These are phyloP conservation scores for Amblyopsis rosae DNA, from an alignment of 2,113 vertebrate species.

Conservation along the genomic window DNA sequence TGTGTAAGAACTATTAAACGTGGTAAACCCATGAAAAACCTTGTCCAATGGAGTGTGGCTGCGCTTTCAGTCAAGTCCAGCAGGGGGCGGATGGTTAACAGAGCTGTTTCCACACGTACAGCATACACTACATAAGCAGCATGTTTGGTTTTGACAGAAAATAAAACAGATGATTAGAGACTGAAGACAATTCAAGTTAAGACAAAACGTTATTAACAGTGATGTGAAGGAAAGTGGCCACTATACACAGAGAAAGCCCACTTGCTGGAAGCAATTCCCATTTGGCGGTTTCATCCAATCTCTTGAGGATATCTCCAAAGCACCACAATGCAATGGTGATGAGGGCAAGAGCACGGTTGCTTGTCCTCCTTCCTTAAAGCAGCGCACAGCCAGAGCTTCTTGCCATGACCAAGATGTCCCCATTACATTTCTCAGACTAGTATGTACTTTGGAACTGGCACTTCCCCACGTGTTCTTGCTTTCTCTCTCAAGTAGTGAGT, in stretches of 20 bases:
- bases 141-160: constrained; percentile 76
- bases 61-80: constrained; percentile 37
- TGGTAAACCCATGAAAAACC: constrained; percentile 25
- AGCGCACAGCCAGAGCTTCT: constrained; percentile 18
- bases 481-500: no score
- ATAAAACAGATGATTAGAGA: constrained; percentile 24
- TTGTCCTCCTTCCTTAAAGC: constrained; percentile 18
- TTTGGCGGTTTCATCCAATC: constrained; percentile 49
- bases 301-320: constrained; percentile 27
- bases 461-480: no score
- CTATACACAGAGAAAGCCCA: constrained; percentile 65
- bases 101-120: constrained; percentile 65
- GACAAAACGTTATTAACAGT: constrained; percentile 53
- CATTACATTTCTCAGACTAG: constrained; percentile 13
- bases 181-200: constrained; percentile 43
- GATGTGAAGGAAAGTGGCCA: constrained; percentile 43
- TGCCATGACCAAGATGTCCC: constrained; percentile 11
- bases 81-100: constrained; percentile 27
- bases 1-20: constrained; percentile 47
- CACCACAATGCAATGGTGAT: constrained; percentile 42
- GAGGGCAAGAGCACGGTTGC: constrained; percentile 28
- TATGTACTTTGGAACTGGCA: not conserved
- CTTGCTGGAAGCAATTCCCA: constrained; percentile 40
- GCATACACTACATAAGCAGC: constrained; percentile 78
- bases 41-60: constrained; percentile 38